Percentiles rank a stretch among this genome's conserved stretches.
Evolutionary conservation across 2,113 vertebrate genomes (phyloP).

Genomic region (Saiga tatarica): DNA sequence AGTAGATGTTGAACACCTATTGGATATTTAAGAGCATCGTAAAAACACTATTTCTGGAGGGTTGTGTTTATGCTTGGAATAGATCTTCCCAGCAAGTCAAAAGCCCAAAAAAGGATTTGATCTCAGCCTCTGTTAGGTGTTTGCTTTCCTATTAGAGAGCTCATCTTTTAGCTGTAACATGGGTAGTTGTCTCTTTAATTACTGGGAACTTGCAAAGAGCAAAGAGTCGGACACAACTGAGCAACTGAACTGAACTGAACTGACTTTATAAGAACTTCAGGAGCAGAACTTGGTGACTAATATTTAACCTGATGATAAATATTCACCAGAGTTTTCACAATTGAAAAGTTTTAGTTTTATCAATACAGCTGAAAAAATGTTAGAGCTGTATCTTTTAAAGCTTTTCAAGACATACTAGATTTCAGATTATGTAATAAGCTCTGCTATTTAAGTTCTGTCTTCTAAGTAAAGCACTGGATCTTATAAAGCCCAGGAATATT

Average conservation of each 20-base stretch:
- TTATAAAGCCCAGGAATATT: neutral
- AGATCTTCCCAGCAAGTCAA: constrained; percentile 50
- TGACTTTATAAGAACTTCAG: neutral
- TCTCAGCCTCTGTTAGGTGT: neutral
- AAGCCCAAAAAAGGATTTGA: constrained; percentile 40
- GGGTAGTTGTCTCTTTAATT: constrained; percentile 9
- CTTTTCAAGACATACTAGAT: neutral
- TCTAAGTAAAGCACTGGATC: neutral
- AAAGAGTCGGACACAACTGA: too few species aligned
- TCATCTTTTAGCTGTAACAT: neutral
- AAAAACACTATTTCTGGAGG: constrained; percentile 49
- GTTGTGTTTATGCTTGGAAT: constrained; percentile 41
- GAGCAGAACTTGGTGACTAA: neutral
- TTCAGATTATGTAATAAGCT: neutral
- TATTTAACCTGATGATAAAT: neutral
- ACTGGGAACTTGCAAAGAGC: neutral
- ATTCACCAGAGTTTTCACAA: neutral
- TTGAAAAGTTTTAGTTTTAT: neutral
- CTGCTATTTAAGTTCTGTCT: neutral
- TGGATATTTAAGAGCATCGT: constrained; percentile 58
- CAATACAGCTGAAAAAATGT: neutral
- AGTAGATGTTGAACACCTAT: constrained; percentile 34
- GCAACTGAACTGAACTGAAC: too few species aligned
- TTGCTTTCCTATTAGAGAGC: neutral
- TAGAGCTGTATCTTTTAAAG: neutral